A percentile compares a stretch with the other conserved stretches of the same genome.
These are phyloP conservation scores for Sorex araneus DNA, from an alignment of 2,113 vertebrate genomes.

Conservation along the genomic window DNA sequence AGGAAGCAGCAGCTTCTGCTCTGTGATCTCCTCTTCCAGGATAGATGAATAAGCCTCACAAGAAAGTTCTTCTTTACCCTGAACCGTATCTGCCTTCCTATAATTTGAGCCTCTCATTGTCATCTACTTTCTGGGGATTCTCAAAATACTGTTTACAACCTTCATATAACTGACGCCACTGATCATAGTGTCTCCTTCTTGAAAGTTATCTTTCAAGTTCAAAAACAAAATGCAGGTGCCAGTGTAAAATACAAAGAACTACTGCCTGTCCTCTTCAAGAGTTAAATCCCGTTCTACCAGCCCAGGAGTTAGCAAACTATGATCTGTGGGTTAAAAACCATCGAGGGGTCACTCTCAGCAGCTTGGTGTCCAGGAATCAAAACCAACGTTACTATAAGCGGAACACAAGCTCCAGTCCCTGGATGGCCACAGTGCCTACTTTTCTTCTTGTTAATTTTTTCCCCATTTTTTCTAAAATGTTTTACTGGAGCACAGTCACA, in stretches of 20 bases:
- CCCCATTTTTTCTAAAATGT: no score
- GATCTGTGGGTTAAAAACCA: neutral
- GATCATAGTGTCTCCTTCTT: neutral
- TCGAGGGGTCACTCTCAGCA: no score
- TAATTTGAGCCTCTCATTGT: neutral
- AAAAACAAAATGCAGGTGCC: constrained; percentile 41
- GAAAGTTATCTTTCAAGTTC: neutral
- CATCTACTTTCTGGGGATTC: neutral
- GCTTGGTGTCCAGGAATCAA: no score
- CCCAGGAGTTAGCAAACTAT: neutral
- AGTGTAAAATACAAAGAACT: neutral
- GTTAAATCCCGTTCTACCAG: neutral
- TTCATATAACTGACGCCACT: constrained; percentile 30
- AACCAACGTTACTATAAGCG: no score
- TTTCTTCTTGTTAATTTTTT: no score
- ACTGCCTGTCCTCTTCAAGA: neutral
- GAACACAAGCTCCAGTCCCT: no score
- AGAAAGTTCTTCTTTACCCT: neutral
- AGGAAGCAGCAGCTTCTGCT: neutral
- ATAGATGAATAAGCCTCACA: neutral
- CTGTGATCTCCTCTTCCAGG: neutral
- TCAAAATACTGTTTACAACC: neutral
- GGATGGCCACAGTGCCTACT: no score
- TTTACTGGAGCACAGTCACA: neutral
- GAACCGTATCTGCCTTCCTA: neutral